A percentile compares a stretch with the other conserved stretches of the same genome.
These are phyloP conservation scores for Patella depressa DNA, from an alignment of 2,888 invertebrate genomes.

Conservation along the genomic window DNA sequence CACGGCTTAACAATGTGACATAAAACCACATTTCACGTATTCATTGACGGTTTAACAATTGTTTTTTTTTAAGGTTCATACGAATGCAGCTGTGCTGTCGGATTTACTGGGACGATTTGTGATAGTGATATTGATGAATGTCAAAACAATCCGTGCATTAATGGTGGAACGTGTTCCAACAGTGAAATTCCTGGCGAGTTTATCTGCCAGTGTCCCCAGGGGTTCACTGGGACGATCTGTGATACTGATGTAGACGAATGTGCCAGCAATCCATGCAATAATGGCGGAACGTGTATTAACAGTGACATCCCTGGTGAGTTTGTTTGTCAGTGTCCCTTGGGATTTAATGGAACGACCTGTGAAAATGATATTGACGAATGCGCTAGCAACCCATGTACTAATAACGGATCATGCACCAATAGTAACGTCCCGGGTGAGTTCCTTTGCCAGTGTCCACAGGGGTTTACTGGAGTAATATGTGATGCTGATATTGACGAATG, in stretches of 20 bases:
- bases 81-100: neutral
- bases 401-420: slow-evolving; percentile 96
- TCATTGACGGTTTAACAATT: too few relatives aligned
- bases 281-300: slow-evolving; percentile 91
- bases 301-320: slow-evolving; percentile 82
- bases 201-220: slow-evolving; percentile 37
- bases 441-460: slow-evolving; percentile 82
- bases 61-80: neutral
- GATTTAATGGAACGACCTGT: slow-evolving; percentile 95
- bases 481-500: slow-evolving; percentile 48
- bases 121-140: slow-evolving; percentile 27
- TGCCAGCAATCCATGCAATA: slow-evolving; percentile 78
- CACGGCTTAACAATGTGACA: too few relatives aligned
- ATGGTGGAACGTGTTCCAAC: slow-evolving; percentile 14
- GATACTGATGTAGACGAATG: slow-evolving; percentile 96
- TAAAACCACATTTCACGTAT: too few relatives aligned
- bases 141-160: neutral
- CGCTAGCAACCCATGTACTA: slow-evolving; percentile 84
- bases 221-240: slow-evolving; percentile 75
- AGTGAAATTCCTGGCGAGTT: slow-evolving; percentile 27
- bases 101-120: slow-evolving; percentile 25
- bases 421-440: slow-evolving; percentile 86
- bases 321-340: slow-evolving; percentile 96
- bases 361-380: slow-evolving; percentile 96
- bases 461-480: slow-evolving; percentile 44